Conservation (phyloP, 2,797 vertebrate species). For the Pterois miles region DNA sequence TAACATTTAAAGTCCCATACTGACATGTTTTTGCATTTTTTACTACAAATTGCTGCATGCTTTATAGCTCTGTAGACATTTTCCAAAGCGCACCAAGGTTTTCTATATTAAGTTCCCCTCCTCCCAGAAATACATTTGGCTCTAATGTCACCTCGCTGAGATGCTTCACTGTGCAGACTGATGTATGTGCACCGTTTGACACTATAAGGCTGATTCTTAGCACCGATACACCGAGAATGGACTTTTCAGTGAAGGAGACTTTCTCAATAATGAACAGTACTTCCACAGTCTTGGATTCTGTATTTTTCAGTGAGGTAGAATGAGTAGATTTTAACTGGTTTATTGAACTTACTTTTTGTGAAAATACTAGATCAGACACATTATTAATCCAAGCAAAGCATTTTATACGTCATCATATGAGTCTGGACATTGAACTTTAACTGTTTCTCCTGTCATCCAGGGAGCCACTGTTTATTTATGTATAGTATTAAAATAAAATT, state of each 20-base stretch:
- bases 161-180: neutral
- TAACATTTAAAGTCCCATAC: neutral
- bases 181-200: neutral
- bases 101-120: neutral
- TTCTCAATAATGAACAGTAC: neutral
- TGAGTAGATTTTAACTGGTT: neutral
- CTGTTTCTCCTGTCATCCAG: neutral
- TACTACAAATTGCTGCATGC: neutral
- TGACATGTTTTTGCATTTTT: neutral
- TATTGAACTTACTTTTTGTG: neutral
- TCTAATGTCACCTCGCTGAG: neutral
- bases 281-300: neutral
- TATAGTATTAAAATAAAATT: neutral
- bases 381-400: neutral
- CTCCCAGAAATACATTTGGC: neutral
- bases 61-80: neutral
- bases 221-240: neutral
- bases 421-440: neutral
- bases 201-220: neutral
- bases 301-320: neutral
- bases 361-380: neutral
- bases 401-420: neutral
- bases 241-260: neutral
- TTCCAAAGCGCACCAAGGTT: constrained; percentile 12
- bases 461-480: neutral